phyloP scores from a whole-genome alignment of 2,113 vertebrate genomes.

The Erythrolamprus reginae region DNA sequence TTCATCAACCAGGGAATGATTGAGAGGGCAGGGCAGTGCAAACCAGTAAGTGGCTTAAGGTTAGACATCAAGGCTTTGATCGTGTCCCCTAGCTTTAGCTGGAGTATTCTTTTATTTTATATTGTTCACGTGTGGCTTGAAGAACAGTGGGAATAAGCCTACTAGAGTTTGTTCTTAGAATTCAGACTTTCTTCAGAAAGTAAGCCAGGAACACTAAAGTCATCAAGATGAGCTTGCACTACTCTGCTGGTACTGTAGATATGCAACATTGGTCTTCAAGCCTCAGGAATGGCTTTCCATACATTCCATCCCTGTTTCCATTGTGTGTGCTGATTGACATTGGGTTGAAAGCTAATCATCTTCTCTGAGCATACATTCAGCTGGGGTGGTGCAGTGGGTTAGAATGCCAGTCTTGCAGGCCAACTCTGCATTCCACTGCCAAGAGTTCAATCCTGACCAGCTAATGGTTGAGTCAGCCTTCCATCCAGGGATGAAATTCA shows the following conservation, averaged over 20 bases:
- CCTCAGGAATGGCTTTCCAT: background rate
- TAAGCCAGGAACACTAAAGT: background rate
- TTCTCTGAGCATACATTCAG: background rate
- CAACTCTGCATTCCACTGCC: background rate
- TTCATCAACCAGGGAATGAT: background rate
- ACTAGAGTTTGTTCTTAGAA: slow-evolving; percentile 40
- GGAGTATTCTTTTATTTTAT: slow-evolving; percentile 15
- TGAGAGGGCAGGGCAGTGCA: background rate
- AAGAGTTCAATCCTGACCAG: background rate
- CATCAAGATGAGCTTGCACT: background rate
- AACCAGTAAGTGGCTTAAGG: slow-evolving; percentile 4
- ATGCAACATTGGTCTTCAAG: too few species aligned
- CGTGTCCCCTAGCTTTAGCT: slow-evolving; percentile 33
- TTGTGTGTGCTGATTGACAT: background rate
- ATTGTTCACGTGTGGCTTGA: slow-evolving; percentile 21
- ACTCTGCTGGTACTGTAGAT: too few species aligned
- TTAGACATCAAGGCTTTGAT: slow-evolving; percentile 35
- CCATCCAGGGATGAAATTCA: background rate
- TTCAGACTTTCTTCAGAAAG: background rate
- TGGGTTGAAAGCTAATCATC: background rate
- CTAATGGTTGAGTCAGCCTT: background rate
- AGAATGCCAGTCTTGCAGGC: background rate
- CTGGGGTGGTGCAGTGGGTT: background rate
- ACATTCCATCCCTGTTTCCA: background rate
- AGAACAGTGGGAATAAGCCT: slow-evolving; percentile 45